A percentile compares a stretch with the other conserved stretches of the same genome.
phyloP scores from a whole-genome alignment of 2,888 invertebrate species.

The Cynaeus angustus region DNA sequence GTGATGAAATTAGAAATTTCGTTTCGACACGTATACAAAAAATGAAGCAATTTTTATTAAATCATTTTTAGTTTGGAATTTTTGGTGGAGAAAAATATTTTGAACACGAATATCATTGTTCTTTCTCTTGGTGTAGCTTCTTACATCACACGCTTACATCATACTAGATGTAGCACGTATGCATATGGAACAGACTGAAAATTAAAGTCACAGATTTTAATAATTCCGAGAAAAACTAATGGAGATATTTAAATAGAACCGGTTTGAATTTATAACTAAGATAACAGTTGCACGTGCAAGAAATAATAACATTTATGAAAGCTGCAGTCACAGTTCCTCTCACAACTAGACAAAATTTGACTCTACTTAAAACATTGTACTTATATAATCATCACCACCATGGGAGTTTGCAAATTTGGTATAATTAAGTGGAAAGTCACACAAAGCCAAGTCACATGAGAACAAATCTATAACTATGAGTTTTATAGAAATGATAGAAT shows the following conservation, averaged over 20 bases:
- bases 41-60: neutral
- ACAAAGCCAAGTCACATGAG: slow-evolving; percentile 21
- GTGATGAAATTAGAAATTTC: slow-evolving; percentile 14
- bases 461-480: slow-evolving; percentile 1
- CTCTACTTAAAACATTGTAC: neutral
- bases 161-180: neutral
- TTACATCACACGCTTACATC: neutral
- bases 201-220: neutral
- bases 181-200: slow-evolving; percentile 6
- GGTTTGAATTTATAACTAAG: neutral
- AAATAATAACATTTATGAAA: neutral
- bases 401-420: slow-evolving; percentile 20
- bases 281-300: no score
- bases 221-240: slow-evolving; percentile 6
- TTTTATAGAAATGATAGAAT: slow-evolving; percentile 5
- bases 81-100: neutral
- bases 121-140: neutral
- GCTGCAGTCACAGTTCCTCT: neutral
- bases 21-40: neutral
- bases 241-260: neutral
- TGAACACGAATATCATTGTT: neutral
- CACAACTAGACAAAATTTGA: no score
- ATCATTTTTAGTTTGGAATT: neutral
- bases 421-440: slow-evolving; percentile 24
- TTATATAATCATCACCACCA: neutral